Evolutionary conservation across 1,140 invertebrate genomes (phyloP).

Genomic region (Drosophila mauritiana): DNA sequence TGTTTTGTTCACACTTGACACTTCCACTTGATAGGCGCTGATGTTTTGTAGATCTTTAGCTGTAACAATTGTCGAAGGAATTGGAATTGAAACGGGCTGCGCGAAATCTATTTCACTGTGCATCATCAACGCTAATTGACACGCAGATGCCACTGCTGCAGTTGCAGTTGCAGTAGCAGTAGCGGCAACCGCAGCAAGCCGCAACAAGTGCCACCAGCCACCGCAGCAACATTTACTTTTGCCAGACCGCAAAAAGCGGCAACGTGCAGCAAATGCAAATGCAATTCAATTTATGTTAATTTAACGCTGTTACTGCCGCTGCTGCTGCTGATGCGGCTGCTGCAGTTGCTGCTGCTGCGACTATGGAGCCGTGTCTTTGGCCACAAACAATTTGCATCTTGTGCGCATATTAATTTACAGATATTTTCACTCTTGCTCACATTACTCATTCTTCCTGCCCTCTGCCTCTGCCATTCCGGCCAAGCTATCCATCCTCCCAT

Average conservation of each 20-base stretch:
- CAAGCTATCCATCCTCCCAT: not conserved
- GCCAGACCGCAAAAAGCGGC: slow-evolving; percentile 56
- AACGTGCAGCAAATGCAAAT: slow-evolving; percentile 81
- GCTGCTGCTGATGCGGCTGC: slow-evolving; percentile 30
- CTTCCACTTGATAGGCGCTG: slow-evolving; percentile 64
- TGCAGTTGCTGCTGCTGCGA: slow-evolving; percentile 25
- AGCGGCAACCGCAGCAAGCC: slow-evolving; percentile 48
- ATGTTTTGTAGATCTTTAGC: slow-evolving; percentile 27
- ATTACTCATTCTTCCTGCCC: slow-evolving; percentile 61
- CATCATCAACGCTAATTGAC: slow-evolving; percentile 80
- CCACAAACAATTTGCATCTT: slow-evolving; percentile 82
- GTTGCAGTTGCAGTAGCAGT: slow-evolving; percentile 26
- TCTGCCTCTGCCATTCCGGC: too few relatives aligned
- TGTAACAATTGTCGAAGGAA: slow-evolving; percentile 63
- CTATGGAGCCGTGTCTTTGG: slow-evolving; percentile 69
- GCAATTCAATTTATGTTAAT: slow-evolving; percentile 84
- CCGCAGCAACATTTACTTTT: slow-evolving; percentile 32
- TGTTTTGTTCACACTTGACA: slow-evolving; percentile 63
- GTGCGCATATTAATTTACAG: slow-evolving; percentile 83
- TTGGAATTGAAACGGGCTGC: slow-evolving; percentile 72
- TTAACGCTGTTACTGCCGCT: slow-evolving; percentile 57
- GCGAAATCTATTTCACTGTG: slow-evolving; percentile 75
- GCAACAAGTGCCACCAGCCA: slow-evolving; percentile 36
- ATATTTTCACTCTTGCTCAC: slow-evolving; percentile 77
- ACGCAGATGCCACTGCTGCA: slow-evolving; percentile 67